Conservation (phyloP, 2,113 vertebrate genomes). For the Hiodon alosoides region DNA sequence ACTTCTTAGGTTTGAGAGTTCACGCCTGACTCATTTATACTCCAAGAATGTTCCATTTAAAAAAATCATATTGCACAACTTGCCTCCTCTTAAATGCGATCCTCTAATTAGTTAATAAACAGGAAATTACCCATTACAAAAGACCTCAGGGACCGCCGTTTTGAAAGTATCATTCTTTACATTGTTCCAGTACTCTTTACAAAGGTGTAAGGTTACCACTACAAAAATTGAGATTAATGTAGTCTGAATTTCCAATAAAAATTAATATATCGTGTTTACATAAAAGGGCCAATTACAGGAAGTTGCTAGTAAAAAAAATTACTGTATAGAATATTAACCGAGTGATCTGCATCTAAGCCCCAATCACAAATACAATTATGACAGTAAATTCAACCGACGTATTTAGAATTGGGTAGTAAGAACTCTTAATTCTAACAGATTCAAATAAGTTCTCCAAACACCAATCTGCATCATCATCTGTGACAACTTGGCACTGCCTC, state of each 20-base stretch:
- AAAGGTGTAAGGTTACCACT: constrained; percentile 19
- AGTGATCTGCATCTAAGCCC: neutral
- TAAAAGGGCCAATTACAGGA: constrained; percentile 12
- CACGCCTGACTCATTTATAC: neutral
- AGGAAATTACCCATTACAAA: no score
- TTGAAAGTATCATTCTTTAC: constrained; percentile 28
- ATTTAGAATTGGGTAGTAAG: neutral
- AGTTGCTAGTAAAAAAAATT: constrained; percentile 5
- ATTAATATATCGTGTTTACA: constrained; percentile 11
- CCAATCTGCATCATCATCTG: no score
- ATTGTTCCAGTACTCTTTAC: constrained; percentile 25
- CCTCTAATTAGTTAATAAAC: no score
- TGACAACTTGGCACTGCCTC: no score
- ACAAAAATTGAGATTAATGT: constrained; percentile 22
- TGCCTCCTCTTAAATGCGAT: neutral
- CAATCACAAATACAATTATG: neutral
- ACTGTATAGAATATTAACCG: neutral
- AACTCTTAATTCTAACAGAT: no score
- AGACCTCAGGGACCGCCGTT: no score
- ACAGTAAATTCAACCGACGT: no score
- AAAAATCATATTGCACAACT: neutral
- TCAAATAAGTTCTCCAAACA: no score
- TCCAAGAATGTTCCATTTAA: neutral
- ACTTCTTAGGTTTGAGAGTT: constrained; percentile 3
- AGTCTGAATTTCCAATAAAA: neutral